Evolutionary conservation across 2,113 vertebrate genomes (phyloP).

Genomic region (Megaptera novaeangliae): DNA sequence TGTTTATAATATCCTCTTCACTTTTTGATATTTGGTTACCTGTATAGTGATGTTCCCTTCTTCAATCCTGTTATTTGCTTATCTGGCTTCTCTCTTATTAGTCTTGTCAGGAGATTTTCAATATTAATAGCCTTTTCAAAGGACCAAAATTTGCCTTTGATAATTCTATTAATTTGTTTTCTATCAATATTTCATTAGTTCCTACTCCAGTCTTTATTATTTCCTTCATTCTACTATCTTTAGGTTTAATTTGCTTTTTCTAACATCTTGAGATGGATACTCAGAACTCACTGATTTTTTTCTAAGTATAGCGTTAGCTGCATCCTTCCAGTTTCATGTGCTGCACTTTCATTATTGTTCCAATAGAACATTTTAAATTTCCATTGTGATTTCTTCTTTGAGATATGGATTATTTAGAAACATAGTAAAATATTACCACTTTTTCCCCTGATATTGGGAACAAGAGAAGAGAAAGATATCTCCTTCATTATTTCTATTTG

Average conservation of each 20-base stretch:
- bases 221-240: neutral
- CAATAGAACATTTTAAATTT: neutral
- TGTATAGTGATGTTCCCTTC: neutral
- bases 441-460: neutral
- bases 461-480: neutral
- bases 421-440: neutral
- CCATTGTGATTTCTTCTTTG: neutral
- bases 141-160: neutral
- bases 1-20: neutral
- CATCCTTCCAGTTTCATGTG: neutral
- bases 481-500: neutral
- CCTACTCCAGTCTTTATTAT: neutral
- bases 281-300: neutral
- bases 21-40: neutral
- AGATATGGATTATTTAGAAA: neutral
- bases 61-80: neutral
- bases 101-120: neutral
- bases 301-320: neutral
- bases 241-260: neutral
- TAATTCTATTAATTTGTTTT: constrained; percentile 4
- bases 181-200: neutral
- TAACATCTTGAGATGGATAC: neutral
- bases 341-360: neutral
- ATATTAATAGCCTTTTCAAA: neutral
- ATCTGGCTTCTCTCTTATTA: neutral